These are phyloP conservation scores for Patiria miniata DNA, from an alignment of 35 echinoderm and acorn worm genomes.

Conservation along the genomic window DNA sequence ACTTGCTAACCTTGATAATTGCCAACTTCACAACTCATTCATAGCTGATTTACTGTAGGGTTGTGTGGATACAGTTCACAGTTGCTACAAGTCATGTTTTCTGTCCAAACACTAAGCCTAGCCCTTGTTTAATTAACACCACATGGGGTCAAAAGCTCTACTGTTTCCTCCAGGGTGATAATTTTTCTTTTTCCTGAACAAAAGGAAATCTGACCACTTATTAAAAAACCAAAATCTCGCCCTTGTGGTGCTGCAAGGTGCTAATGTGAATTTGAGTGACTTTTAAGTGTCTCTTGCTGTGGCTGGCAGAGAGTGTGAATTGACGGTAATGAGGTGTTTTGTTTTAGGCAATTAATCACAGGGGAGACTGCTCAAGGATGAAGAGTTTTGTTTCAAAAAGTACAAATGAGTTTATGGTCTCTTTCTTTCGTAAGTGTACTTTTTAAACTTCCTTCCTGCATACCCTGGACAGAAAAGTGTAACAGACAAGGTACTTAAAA, in stretches of 20 bases:
- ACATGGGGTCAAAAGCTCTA: neutral
- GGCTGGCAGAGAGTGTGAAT: neutral
- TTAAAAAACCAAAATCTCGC: neutral
- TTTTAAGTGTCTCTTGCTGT: neutral
- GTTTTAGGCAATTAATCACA: slow-evolving; percentile 19
- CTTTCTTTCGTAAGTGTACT: no score
- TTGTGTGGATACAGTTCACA: no score
- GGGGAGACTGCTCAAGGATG: neutral
- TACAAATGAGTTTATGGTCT: no score
- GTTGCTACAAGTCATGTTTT: neutral
- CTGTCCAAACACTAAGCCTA: neutral
- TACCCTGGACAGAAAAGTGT: no score
- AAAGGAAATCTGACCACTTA: slow-evolving; percentile 18
- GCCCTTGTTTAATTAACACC: slow-evolving; percentile 20
- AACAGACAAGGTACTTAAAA: no score
- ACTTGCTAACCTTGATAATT: no score
- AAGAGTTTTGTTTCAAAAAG: no score
- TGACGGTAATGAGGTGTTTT: slow-evolving; percentile 8
- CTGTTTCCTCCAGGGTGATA: slow-evolving; percentile 8
- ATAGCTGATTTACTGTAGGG: no score
- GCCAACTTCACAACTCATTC: no score
- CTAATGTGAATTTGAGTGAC: slow-evolving; percentile 29
- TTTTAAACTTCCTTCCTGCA: no score
- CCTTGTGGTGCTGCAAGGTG: slow-evolving; percentile 10
- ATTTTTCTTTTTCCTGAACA: neutral